phyloP scores from a whole-genome alignment of 2,797 vertebrate species.

The Channallabes apus region DNA sequence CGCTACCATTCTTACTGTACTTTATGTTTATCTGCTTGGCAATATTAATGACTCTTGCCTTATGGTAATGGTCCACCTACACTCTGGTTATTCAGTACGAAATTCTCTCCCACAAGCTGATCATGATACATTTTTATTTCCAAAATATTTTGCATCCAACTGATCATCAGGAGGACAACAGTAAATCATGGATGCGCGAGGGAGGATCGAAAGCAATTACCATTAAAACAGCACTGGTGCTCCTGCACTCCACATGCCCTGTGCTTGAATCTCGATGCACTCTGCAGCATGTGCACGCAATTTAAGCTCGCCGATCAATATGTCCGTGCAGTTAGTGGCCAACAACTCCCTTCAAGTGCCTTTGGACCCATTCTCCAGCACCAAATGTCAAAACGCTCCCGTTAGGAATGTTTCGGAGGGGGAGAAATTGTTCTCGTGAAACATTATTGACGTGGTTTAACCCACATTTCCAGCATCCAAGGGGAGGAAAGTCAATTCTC shows the following conservation, averaged over 20 bases:
- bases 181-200: conserved; percentile 83
- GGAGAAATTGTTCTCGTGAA: conserved; percentile 93
- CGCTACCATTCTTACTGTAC: conserved; percentile 65
- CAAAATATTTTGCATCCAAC: conserved; percentile 88
- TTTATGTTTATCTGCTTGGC: conserved; percentile 56
- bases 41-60: conserved; percentile 60
- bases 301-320: conserved; percentile 93
- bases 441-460: conserved; percentile 97
- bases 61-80: conserved; percentile 2
- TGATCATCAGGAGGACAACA: conserved; percentile 79
- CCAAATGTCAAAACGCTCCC: conserved; percentile 91
- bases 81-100: conserved; percentile 17
- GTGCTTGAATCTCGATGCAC: conserved; percentile 84
- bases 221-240: conserved; percentile 83
- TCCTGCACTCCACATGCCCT: conserved; percentile 78
- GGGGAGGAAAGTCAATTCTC: conserved; percentile 84
- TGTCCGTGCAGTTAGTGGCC: conserved; percentile 83
- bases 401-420: conserved; percentile 72
- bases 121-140: conserved; percentile 75
- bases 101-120: conserved; percentile 21
- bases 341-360: conserved; percentile 80
- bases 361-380: conserved; percentile 75
- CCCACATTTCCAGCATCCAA: conserved; percentile 82
- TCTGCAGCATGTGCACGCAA: conserved; percentile 85
- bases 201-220: conserved; percentile 98